Evolutionary conservation across 2,888 invertebrate species (phyloP).

Genomic region (Branchipolynoe longqiensis): DNA sequence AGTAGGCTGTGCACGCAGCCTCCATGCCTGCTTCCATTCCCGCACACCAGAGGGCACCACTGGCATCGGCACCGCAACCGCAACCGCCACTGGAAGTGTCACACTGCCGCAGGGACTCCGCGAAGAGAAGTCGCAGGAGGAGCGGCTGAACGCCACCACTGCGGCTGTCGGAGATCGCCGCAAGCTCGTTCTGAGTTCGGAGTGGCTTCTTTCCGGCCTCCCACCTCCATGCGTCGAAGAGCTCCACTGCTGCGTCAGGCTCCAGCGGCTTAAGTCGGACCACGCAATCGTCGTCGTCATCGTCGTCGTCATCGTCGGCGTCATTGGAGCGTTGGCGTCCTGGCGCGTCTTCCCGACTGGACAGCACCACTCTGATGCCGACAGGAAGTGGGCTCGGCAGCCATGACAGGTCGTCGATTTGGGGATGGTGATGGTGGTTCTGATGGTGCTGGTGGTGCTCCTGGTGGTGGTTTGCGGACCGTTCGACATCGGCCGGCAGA

Average conservation of each 20-base stretch:
- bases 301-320: neutral
- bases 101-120: neutral
- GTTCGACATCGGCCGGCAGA: neutral
- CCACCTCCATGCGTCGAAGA: constrained; percentile 6
- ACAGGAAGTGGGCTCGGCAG: neutral
- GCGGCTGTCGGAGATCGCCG: neutral
- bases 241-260: neutral
- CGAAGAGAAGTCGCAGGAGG: neutral
- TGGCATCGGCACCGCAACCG: neutral
- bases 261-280: neutral
- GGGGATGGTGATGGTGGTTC: no score
- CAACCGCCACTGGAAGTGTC: neutral
- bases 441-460: no score
- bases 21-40: neutral
- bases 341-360: neutral
- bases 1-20: neutral
- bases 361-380: constrained; percentile 1
- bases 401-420: constrained; percentile 15
- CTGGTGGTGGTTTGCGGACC: no score
- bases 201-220: neutral
- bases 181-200: neutral
- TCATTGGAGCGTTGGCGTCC: neutral
- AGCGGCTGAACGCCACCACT: neutral
- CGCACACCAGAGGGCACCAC: no score
- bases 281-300: neutral